Evolutionary conservation across 1,140 invertebrate species (phyloP), one percentile per base, ranked within the genome.

Genomic region (Anastrepha ludens): DNA sequence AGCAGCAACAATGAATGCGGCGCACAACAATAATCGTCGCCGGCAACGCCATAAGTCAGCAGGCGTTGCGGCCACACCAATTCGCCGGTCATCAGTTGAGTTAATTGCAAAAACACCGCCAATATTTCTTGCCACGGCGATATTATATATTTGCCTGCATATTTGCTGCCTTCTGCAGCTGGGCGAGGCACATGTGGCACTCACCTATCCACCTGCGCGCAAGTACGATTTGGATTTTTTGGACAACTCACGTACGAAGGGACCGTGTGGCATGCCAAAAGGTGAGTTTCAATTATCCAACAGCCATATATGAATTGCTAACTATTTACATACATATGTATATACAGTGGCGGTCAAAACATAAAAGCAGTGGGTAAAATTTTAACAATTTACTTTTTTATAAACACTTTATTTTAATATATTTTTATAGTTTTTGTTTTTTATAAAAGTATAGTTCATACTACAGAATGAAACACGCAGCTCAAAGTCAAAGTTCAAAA

Each of bases 181-280:
- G 64, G 92, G 92, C 88, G 90, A 92, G 86, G 95, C 94, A 86
- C 97, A 98, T 93, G 97, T 98, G 6, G 96, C 97, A 3, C 93
- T 98, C n/a, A 98, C 97, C 4, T 98, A 96, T 94, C 97, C 97
- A 65, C 96, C 96, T 5, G 97, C 97, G 0, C 95, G 97, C 89
- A 96, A 96, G 89, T 98, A 97, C 91, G 97, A 98, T 91, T 94
- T 99, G 91, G 98, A 99, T 94, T 99, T 99, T 94, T 94, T 99
- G 93, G 98, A 99, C 93, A 98, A 97, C 92, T 95, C 96, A 86
- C 95, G 98, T 90, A 99, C 98, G 20, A 96, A 96, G 90, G 96
- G 96, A 87, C 98, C 98, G 55, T 99, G 98, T 94, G 98, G 98
- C 89, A 98, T 99, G 97, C 98, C 98, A 7, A 98, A 97, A 97